Base-by-base conservation (phyloP, 1,140 invertebrate genomes). In the Zaprionus kolodkinae region DNA sequence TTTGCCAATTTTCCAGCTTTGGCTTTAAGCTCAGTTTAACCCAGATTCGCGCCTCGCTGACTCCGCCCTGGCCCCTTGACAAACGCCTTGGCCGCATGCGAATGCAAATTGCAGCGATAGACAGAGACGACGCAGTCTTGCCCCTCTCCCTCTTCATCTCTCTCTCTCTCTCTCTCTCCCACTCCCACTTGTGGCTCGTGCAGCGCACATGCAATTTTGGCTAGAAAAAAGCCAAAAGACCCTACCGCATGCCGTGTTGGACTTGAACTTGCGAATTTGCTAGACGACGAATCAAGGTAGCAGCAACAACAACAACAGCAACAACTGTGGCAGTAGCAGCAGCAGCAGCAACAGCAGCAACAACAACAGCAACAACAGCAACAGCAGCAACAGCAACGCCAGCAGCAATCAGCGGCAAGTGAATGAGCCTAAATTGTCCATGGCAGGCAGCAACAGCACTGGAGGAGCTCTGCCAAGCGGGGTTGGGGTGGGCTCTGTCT, bases 341-440 rank as follows among this genome's bases (percentile, higher is more conserved):
- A 38, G 15, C 78, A 76, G 7, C 81, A 71, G 67, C 80, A 76
- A 83, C 62, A 80, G 84, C 84, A 81, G 70, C 84, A 88, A 84
- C 84, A 88, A 89, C 21, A 21, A 21, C 73, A 70, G 2, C 71
- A 65, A 12, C 54, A 38, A 15, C 78, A 76, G 6, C 63, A 76
- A 15, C 67, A 69, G 15, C 74, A 59, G 60, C 81, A 85, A 30
- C 81, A 71, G 67, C 80, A 76, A 83, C 62, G 84, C 84, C 84
- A 81, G 70, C 84, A 88, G 84, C 84, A 88, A 89, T 88, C 84
- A 88, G 77, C 84, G 77, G 85, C 84, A 88, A 88, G 84, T 88
- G 84, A 88, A 88, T 89, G 84, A 88, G 84, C 81, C 89, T 89
- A 84, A 88, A 89, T 88, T 88, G 85, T 88, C 64, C 77, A 79